Conservation (phyloP, 2,888 invertebrate genomes). For the Deroplatys truncata region DNA sequence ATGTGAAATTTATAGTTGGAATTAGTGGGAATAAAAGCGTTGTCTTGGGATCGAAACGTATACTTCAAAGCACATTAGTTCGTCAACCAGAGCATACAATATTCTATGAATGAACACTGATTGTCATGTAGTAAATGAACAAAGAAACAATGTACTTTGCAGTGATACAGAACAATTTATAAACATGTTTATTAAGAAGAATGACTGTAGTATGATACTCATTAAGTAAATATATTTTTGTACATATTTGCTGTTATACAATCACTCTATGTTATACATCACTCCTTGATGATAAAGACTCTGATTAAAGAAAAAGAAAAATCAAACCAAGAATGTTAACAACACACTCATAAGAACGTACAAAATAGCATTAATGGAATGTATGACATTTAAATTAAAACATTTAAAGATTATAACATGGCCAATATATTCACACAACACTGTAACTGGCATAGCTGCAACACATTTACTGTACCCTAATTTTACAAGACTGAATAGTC, state of each 20-base stretch:
- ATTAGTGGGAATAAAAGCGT: too few species aligned
- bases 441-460: not conserved
- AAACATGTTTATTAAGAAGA: not conserved
- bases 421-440: not conserved
- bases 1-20: too few species aligned
- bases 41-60: too few species aligned
- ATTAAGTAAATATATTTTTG: not conserved
- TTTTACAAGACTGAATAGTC: not conserved
- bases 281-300: not conserved
- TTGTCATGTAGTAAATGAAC: too few species aligned
- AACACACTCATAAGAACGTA: not conserved
- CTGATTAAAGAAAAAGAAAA: not conserved
- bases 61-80: too few species aligned
- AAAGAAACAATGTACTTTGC: too few species aligned
- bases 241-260: not conserved
- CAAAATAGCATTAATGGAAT: not conserved
- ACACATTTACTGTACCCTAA: not conserved
- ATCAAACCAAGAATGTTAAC: not conserved
- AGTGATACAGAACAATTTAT: too few species aligned
- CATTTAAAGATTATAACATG: not conserved
- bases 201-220: not conserved
- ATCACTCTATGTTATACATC: not conserved
- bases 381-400: not conserved
- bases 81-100: too few species aligned
- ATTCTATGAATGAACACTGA: too few species aligned